phyloP scores from a whole-genome alignment of 2,113 vertebrate species.

The Romanogobio albipinnatus region DNA sequence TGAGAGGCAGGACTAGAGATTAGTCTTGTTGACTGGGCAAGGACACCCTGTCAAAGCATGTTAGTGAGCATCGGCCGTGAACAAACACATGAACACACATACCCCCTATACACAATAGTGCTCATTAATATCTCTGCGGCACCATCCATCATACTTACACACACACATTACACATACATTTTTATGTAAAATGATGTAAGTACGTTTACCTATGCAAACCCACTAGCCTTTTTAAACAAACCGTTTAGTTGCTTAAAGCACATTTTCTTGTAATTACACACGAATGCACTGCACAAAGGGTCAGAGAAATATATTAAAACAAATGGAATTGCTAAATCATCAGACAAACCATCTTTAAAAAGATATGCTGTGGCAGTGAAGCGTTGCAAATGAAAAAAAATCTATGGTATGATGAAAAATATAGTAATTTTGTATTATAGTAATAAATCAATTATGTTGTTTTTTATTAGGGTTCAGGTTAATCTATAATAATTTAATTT shows the following conservation, averaged over 20 bases:
- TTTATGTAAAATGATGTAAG: not conserved
- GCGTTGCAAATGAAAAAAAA: not conserved
- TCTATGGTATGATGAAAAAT: no score
- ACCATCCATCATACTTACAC: constrained; percentile 47
- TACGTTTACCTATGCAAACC: not conserved
- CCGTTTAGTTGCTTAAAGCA: not conserved
- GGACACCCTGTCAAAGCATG: constrained; percentile 74
- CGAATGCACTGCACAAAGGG: not conserved
- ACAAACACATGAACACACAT: constrained; percentile 30
- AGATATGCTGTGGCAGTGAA: not conserved
- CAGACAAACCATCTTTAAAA: not conserved
- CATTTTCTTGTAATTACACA: not conserved
- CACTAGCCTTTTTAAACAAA: not conserved
- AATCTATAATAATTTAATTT: not conserved
- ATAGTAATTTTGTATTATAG: no score
- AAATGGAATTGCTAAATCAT: not conserved
- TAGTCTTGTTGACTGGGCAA: constrained; percentile 80
- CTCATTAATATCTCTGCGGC: constrained; percentile 28
- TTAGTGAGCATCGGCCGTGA: constrained; percentile 49
- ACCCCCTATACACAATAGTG: constrained; percentile 24
- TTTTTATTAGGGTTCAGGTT: not conserved
- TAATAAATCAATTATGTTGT: no score
- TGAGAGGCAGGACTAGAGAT: constrained; percentile 74
- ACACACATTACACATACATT: constrained; percentile 1
- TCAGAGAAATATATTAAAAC: not conserved